Percentiles rank a stretch among this genome's conserved stretches.
Conservation (phyloP, 2,113 vertebrate species). For the Barnardius zonarius region DNA sequence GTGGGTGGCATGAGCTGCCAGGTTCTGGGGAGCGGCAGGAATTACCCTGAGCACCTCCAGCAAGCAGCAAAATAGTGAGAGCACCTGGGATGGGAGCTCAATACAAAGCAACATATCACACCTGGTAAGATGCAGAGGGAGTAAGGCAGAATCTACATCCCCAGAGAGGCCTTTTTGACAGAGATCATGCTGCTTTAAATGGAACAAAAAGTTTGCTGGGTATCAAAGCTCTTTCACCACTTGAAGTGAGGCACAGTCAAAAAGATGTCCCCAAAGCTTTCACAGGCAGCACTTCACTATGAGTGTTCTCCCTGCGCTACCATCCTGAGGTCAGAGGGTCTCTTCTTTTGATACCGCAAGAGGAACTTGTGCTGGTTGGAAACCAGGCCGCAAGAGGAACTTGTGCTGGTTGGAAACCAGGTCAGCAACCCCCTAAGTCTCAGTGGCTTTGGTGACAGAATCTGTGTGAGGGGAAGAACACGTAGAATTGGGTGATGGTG, state of each 20-base stretch:
- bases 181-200: background rate
- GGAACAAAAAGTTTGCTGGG: background rate
- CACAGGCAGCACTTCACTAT: background rate
- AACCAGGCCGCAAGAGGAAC: background rate
- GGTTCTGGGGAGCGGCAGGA: background rate
- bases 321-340: background rate
- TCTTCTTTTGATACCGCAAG: background rate
- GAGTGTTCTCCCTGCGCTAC: background rate
- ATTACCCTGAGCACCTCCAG: background rate
- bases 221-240: background rate
- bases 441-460: background rate
- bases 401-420: background rate
- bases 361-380: background rate
- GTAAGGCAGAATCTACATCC: background rate
- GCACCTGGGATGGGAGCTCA: background rate
- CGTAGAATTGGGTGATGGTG: rapidly evolving
- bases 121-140: background rate
- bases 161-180: background rate
- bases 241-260: background rate
- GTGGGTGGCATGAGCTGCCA: background rate
- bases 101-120: rapidly evolving
- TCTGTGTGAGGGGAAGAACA: background rate
- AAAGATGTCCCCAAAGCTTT: background rate
- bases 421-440: background rate
- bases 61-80: background rate